A percentile compares a stretch with the other conserved stretches of the same genome.
phyloP scores from a whole-genome alignment of 1,140 invertebrate species.

The Phthorimaea operculella region DNA sequence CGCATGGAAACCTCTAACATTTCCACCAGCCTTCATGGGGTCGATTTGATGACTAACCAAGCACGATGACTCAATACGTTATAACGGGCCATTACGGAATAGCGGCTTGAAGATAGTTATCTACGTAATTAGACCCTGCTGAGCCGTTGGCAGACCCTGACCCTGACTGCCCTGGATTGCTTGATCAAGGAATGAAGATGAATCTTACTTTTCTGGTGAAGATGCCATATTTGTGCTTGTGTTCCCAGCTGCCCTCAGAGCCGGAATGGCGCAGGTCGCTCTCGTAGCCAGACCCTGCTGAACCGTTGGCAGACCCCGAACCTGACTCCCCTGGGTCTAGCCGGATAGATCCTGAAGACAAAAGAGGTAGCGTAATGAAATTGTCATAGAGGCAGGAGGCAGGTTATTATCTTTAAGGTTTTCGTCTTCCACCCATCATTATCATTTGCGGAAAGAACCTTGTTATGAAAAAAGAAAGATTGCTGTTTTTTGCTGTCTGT shows the following conservation, averaged over 20 bases:
- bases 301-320: conserved; percentile 43
- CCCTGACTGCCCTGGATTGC: conserved; percentile 29
- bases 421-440: background rate
- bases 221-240: conserved; percentile 52
- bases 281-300: conserved; percentile 67
- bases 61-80: too few species aligned
- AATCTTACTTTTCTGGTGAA: conserved; percentile 46
- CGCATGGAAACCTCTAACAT: too few species aligned
- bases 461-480: too few species aligned
- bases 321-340: conserved; percentile 31
- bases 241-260: conserved; percentile 51
- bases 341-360: conserved; percentile 36
- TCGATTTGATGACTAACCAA: too few species aligned
- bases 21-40: too few species aligned
- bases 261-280: conserved; percentile 58
- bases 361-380: background rate
- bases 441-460: too few species aligned
- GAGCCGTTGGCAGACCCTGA: conserved; percentile 48
- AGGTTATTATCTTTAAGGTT: background rate
- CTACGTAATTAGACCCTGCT: conserved; percentile 67
- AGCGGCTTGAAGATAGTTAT: conserved; percentile 55
- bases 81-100: too few species aligned
- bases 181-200: too few species aligned
- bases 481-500: too few species aligned
- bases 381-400: background rate